Conservation (phyloP, 2,113 vertebrate species). For the Centropus unirufus region DNA sequence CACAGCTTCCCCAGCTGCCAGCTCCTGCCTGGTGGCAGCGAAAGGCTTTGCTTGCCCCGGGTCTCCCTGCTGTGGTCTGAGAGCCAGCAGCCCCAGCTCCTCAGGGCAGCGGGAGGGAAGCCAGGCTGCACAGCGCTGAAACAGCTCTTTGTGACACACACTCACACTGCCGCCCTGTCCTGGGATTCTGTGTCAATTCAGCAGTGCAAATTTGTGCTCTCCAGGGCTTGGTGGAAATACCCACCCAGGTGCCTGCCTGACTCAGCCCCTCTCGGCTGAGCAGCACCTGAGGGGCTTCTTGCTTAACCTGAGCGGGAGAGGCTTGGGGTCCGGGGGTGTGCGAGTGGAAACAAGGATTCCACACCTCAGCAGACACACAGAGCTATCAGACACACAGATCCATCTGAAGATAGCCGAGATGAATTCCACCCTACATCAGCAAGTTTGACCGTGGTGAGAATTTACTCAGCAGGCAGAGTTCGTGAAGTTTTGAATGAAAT, state of each 20-base stretch:
- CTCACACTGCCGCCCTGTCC: not conserved
- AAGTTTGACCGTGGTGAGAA: not conserved
- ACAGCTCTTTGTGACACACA: accelerated
- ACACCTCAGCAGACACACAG: not conserved
- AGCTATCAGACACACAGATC: not conserved
- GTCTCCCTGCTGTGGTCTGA: not conserved
- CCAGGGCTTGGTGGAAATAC: not conserved
- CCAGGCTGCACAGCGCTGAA: not conserved
- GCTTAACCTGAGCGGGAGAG: not conserved
- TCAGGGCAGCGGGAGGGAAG: too few relatives aligned
- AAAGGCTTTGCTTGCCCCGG: not conserved
- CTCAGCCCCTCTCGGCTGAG: not conserved
- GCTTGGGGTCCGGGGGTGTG: accelerated
- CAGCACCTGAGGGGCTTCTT: accelerated
- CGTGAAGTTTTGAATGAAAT: not conserved
- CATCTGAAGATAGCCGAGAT: accelerated
- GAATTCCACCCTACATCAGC: not conserved
- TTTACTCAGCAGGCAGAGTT: not conserved
- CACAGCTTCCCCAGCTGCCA: not conserved
- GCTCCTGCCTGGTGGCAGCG: not conserved
- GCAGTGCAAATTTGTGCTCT: not conserved
- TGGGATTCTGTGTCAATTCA: too few relatives aligned
- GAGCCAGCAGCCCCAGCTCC: not conserved
- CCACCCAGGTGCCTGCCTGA: not conserved
- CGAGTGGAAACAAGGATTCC: accelerated